Evolutionary conservation across 2,797 vertebrate genomes (phyloP).

Genomic region (Synaphobranchus kaupii): DNA sequence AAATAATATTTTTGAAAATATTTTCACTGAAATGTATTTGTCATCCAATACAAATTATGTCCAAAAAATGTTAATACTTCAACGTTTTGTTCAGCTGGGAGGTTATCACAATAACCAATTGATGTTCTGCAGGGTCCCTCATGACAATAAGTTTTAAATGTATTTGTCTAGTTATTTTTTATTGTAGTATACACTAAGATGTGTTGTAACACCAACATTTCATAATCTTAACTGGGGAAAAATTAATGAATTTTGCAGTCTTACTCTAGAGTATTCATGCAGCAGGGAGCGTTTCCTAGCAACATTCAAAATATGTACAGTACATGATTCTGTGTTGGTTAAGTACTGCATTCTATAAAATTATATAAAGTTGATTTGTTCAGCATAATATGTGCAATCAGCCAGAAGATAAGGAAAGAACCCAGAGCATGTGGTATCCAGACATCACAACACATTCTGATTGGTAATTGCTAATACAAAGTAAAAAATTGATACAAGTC

Average conservation of each 20-base stretch:
- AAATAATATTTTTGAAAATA: too few species aligned
- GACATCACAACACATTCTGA: neutral
- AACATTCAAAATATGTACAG: constrained; percentile 54
- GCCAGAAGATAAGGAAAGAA: neutral
- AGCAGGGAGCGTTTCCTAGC: constrained; percentile 67
- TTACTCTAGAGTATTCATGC: constrained; percentile 57
- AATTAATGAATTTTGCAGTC: neutral
- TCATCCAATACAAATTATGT: too few species aligned
- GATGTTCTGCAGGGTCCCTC: too few species aligned
- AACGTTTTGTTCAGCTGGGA: too few species aligned
- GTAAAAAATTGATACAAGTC: neutral
- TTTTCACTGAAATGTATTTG: too few species aligned
- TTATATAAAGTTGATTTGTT: constrained; percentile 1
- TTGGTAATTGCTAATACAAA: neutral
- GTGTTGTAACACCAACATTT: neutral
- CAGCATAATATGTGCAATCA: neutral
- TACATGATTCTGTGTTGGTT: neutral
- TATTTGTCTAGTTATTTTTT: too few species aligned
- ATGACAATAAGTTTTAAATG: too few species aligned
- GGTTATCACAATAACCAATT: too few species aligned
- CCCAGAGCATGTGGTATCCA: neutral
- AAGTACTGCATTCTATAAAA: neutral
- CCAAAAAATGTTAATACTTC: too few species aligned
- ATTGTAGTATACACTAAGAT: neutral
- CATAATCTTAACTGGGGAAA: neutral